Percentiles rank a stretch among this genome's conserved stretches.
Conservation (phyloP, 1,140 invertebrate genomes). For the Magallana angulata region DNA sequence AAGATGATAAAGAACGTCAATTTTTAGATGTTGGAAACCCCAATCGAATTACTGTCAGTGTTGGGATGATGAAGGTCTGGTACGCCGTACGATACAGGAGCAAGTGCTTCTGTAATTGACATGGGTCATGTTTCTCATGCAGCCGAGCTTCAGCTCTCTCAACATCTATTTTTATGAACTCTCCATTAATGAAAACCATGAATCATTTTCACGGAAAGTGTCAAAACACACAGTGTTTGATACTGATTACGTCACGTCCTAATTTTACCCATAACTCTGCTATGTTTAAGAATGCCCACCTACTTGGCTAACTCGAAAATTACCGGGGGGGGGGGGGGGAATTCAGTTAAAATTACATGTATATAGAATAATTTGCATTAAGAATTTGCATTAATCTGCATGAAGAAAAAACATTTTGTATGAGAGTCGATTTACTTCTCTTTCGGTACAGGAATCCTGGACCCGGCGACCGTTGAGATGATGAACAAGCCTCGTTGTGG, state of each 20-base stretch:
- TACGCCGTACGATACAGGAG: background rate
- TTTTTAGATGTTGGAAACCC: background rate
- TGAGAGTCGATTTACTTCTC: too few species aligned
- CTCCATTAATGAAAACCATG: conserved; percentile 13
- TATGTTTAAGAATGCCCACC: background rate
- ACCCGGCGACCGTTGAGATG: conserved; percentile 61
- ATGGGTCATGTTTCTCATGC: conserved; percentile 3
- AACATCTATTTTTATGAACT: conserved; percentile 27
- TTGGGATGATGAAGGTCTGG: background rate
- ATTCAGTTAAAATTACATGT: too few species aligned
- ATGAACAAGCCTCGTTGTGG: conserved; percentile 68
- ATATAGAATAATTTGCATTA: too few species aligned
- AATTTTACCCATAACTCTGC: background rate
- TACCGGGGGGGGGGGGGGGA: too few species aligned
- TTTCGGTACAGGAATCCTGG: conserved; percentile 55
- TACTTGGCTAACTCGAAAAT: too few species aligned
- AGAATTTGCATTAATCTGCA: too few species aligned
- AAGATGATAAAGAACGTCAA: too few species aligned
- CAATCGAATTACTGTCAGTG: background rate
- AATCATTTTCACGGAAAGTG: background rate
- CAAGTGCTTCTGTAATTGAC: background rate
- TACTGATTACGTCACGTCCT: background rate
- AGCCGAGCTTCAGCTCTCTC: background rate
- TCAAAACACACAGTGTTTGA: background rate
- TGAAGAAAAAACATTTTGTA: too few species aligned